Evolutionary conservation across 2,797 vertebrate species (phyloP).

Genomic region (Babyrousa celebensis): DNA sequence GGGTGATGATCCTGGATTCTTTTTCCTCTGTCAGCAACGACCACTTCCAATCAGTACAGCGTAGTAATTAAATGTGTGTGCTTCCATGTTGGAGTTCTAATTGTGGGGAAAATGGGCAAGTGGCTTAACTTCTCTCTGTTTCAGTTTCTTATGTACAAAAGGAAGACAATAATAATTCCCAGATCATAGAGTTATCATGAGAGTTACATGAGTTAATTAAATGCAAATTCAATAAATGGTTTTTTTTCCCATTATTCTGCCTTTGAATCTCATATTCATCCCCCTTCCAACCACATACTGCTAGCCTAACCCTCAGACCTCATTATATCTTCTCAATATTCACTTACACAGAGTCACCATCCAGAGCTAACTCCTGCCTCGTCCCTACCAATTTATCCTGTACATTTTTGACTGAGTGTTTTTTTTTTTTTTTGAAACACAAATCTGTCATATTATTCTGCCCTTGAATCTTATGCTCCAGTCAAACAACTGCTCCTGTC

Average conservation of each 20-base stretch:
- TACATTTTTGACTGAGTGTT: slow-evolving; percentile 5
- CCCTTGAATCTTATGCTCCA: not conserved
- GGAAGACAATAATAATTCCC: slow-evolving; percentile 1
- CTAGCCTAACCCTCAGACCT: not conserved
- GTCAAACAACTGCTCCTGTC: not conserved
- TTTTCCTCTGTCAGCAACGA: not conserved
- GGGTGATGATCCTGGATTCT: not conserved
- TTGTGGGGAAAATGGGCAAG: not conserved
- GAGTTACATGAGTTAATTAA: slow-evolving; percentile 20
- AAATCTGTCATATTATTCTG: not conserved
- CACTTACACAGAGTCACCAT: not conserved
- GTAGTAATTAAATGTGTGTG: not conserved
- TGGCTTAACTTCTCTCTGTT: not conserved
- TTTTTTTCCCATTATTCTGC: not conserved
- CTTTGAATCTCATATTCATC: not conserved
- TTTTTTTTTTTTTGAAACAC: slow-evolving; percentile 46
- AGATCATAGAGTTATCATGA: not conserved
- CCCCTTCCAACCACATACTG: not conserved
- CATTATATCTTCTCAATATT: not conserved
- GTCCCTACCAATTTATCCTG: not conserved
- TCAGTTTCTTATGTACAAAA: not conserved
- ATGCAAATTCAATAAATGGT: not conserved
- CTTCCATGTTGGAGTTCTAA: not conserved
- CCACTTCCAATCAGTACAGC: not conserved
- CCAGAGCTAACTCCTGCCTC: not conserved